Evolutionary conservation across 2,797 vertebrate species (phyloP).

Genomic region (Coccyzus lansbergi): DNA sequence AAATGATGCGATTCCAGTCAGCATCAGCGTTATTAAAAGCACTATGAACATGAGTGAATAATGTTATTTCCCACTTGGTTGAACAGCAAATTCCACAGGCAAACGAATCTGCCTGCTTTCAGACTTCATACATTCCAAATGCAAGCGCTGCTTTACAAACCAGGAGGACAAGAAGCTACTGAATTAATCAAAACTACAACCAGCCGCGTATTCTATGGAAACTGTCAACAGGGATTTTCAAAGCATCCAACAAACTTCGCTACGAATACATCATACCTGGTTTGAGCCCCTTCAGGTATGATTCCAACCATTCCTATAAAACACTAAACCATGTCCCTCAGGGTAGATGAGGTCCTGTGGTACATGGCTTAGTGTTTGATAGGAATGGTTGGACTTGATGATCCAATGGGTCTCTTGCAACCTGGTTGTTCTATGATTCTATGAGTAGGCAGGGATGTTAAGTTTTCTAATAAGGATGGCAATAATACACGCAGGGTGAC

Average conservation of each 20-base stretch:
- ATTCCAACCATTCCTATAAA: too few species aligned
- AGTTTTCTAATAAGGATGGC: neutral
- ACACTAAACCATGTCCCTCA: too few species aligned
- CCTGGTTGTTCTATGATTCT: too few species aligned
- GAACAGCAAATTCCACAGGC: neutral
- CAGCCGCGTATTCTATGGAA: neutral
- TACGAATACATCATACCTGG: neutral
- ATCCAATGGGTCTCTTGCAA: too few species aligned
- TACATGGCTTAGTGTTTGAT: too few species aligned
- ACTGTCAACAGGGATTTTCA: neutral
- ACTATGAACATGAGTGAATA: neutral
- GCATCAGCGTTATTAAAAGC: neutral
- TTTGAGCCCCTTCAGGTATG: neutral
- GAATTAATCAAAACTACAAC: neutral
- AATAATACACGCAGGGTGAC: neutral
- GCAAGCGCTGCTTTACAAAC: neutral
- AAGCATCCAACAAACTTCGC: neutral
- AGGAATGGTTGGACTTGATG: too few species aligned
- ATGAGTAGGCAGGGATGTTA: neutral
- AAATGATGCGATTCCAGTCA: neutral
- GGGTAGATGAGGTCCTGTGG: too few species aligned
- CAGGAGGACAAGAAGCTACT: neutral
- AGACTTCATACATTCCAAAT: neutral
- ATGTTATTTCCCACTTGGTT: neutral
- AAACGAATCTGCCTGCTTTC: neutral